phyloP scores from a whole-genome alignment of 53 echinoderm and acorn worm species.

The Echinarachnius parma region DNA sequence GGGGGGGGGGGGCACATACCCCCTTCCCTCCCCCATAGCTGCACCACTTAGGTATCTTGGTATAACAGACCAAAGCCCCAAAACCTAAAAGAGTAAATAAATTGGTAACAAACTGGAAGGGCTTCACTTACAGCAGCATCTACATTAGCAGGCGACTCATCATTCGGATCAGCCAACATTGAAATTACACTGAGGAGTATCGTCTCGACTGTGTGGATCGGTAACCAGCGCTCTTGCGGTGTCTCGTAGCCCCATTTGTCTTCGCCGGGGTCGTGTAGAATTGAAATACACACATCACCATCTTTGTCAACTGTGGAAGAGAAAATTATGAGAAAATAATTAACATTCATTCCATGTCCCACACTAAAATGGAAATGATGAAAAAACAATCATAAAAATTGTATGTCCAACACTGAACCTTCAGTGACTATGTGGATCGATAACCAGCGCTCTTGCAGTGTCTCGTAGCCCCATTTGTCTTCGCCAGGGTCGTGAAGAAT shows the following conservation, averaged over 20 bases:
- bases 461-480: conserved; percentile 92
- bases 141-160: conserved; percentile 96
- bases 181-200: conserved; percentile 93
- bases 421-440: conserved; percentile 88
- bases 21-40: too few relatives aligned
- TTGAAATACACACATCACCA: conserved; percentile 98
- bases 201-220: conserved; percentile 88
- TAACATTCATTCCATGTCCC: too few relatives aligned
- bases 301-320: conserved; percentile 70
- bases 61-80: too few relatives aligned
- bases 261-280: conserved; percentile 96
- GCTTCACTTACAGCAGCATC: conserved; percentile 86
- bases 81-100: too few relatives aligned
- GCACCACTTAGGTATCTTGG: too few relatives aligned
- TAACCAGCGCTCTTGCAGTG: conserved; percentile 76
- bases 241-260: conserved; percentile 92
- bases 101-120: not conserved
- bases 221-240: conserved; percentile 83
- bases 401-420: too few relatives aligned
- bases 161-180: conserved; percentile 91
- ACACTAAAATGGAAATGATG: conserved; percentile 90
- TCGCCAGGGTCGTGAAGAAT: conserved; percentile 98
- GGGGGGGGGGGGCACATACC: too few relatives aligned
- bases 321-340: not conserved
- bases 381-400: conserved; percentile 96